phyloP scores from a whole-genome alignment of 1,140 invertebrate species.

The Adoxophyes honmai region DNA sequence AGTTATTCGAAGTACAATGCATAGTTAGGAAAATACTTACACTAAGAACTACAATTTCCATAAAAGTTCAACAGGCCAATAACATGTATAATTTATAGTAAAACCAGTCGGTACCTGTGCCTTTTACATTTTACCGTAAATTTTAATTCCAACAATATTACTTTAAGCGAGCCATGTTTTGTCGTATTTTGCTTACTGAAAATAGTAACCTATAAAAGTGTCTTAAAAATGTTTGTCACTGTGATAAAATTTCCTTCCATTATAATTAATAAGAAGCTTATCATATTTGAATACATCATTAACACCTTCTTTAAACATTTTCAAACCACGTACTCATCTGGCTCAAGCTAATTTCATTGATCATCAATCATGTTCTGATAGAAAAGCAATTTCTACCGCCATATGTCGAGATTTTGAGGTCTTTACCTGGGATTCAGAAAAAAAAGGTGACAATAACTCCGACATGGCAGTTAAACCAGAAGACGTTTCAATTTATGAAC shows the following conservation, averaged over 20 bases:
- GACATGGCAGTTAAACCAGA: constrained; percentile 48
- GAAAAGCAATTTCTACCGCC: constrained; percentile 47
- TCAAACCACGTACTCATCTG: constrained; percentile 39
- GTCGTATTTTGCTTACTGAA: no score
- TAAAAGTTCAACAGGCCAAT: no score
- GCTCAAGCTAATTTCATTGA: constrained; percentile 48
- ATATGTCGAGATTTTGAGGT: constrained; percentile 39
- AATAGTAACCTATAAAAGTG: no score
- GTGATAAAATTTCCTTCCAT: background rate
- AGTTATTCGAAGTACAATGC: no score
- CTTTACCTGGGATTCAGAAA: constrained; percentile 47
- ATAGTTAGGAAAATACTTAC: no score
- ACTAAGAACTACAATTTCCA: no score
- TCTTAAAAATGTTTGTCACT: no score
- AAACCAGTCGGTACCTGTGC: no score
- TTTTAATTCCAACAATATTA: no score
- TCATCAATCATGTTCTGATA: constrained; percentile 58
- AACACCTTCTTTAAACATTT: constrained; percentile 36
- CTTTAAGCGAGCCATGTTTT: no score
- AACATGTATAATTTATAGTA: no score
- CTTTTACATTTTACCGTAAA: no score
- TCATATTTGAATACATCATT: constrained; percentile 40
- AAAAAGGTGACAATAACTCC: constrained; percentile 62
- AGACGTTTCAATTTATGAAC: constrained; percentile 66
- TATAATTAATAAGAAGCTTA: constrained; percentile 26